Percentiles rank a stretch among this genome's conserved stretches.
Conservation (phyloP, 2,888 invertebrate genomes). For the Hydroisotoma schaefferi region DNA sequence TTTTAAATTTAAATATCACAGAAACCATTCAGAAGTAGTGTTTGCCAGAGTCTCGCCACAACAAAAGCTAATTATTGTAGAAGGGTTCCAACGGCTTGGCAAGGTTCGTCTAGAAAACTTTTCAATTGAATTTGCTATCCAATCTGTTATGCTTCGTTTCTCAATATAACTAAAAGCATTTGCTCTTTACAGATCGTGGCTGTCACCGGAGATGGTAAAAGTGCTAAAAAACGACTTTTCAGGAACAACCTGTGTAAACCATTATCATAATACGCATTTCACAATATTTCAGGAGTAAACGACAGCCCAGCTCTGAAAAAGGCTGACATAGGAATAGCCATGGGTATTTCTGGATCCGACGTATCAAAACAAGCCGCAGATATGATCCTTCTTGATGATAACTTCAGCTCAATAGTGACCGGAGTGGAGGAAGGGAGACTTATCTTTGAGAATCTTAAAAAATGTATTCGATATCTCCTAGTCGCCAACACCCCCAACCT, state of each 20-base stretch:
- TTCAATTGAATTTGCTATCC: not conserved
- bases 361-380: conserved; percentile 98
- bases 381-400: conserved; percentile 94
- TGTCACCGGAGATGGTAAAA: conserved; percentile 66
- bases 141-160: too few relatives aligned
- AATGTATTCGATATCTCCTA: conserved; percentile 77
- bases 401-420: conserved; percentile 80
- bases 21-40: conserved; percentile 55
- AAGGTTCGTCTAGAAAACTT: conserved; percentile 53
- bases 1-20: too few relatives aligned
- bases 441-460: conserved; percentile 96
- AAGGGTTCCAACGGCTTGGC: conserved; percentile 74
- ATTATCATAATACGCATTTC: not conserved
- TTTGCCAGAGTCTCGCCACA: conserved; percentile 58
- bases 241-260: not conserved
- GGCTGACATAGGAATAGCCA: conserved; percentile 73
- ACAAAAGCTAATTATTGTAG: conserved; percentile 62
- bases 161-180: too few relatives aligned
- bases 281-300: conserved; percentile 66
- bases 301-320: conserved; percentile 79
- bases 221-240: too few relatives aligned
- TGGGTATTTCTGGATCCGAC: conserved; percentile 92
- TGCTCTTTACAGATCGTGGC: conserved; percentile 73
- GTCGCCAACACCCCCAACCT: conserved; percentile 58
- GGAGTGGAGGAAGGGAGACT: conserved; percentile 87